Conservation (phyloP, 2,113 vertebrate species). For the Petrocephalus microphthalmus region DNA sequence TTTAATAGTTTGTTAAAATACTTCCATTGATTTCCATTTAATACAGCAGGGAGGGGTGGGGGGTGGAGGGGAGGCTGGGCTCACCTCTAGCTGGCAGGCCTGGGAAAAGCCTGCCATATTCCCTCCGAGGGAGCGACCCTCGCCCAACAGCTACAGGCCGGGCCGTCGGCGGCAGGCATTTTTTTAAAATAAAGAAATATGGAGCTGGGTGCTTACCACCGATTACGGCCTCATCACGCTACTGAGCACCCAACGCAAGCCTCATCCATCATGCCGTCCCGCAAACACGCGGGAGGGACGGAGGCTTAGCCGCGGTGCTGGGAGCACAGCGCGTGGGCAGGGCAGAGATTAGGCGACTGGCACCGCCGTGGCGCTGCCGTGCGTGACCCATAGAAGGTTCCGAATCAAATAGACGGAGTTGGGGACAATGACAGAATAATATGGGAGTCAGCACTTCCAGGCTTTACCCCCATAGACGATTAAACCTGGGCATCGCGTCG, state of each 20-base stretch:
- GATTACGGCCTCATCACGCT: neutral
- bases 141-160: neutral
- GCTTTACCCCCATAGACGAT: neutral
- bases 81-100: neutral
- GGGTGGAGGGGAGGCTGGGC: neutral
- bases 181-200: neutral
- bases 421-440: neutral
- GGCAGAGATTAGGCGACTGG: neutral
- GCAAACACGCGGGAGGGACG: neutral
- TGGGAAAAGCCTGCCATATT: neutral
- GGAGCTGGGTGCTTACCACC: neutral
- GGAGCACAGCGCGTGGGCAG: neutral
- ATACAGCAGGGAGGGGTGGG: neutral
- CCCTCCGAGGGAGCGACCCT: neutral
- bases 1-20: constrained; percentile 11
- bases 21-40: constrained; percentile 10
- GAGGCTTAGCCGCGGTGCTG: neutral
- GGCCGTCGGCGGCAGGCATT: neutral
- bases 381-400: neutral
- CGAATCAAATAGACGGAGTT: neutral
- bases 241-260: neutral
- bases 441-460: neutral
- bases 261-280: neutral
- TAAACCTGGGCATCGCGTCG: neutral
- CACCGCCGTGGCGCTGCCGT: neutral